Evolutionary conservation across 2,797 vertebrate genomes (phyloP).

Genomic region (Erpetoichthys calabaricus): DNA sequence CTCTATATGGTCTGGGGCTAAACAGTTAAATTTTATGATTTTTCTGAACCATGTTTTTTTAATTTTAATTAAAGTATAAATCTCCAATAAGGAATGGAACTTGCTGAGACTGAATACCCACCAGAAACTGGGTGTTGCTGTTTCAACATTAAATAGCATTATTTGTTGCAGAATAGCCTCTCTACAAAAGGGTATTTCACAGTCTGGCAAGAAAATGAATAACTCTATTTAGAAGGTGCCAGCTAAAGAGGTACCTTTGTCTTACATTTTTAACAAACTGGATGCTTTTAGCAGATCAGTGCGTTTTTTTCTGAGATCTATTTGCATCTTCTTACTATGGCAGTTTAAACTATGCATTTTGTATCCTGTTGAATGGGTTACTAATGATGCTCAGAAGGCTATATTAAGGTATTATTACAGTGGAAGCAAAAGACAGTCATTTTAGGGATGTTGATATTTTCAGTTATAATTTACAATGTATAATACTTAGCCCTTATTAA

Average conservation of each 20-base stretch:
- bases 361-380: too few relatives aligned
- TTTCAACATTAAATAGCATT: slow-evolving; percentile 33
- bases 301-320: background rate
- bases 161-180: slow-evolving; percentile 30
- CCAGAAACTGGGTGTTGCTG: slow-evolving; percentile 30
- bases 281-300: background rate
- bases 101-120: slow-evolving; percentile 30
- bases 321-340: background rate
- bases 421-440: too few relatives aligned
- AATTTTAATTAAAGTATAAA: slow-evolving; percentile 28
- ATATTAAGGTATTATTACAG: too few relatives aligned
- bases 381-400: too few relatives aligned
- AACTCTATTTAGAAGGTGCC: slow-evolving; percentile 23
- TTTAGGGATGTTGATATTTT: too few relatives aligned
- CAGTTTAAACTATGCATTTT: background rate
- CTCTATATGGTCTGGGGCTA: background rate
- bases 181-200: slow-evolving; percentile 18
- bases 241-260: slow-evolving; percentile 20
- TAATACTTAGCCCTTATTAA: too few relatives aligned
- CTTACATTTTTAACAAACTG: background rate
- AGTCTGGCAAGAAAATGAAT: slow-evolving; percentile 24
- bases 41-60: background rate
- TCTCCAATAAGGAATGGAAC: slow-evolving; percentile 39
- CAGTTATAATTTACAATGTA: too few relatives aligned
- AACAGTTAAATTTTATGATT: background rate